Conservation (phyloP, 1,140 invertebrate genomes). For the Drosophila pachea region DNA sequence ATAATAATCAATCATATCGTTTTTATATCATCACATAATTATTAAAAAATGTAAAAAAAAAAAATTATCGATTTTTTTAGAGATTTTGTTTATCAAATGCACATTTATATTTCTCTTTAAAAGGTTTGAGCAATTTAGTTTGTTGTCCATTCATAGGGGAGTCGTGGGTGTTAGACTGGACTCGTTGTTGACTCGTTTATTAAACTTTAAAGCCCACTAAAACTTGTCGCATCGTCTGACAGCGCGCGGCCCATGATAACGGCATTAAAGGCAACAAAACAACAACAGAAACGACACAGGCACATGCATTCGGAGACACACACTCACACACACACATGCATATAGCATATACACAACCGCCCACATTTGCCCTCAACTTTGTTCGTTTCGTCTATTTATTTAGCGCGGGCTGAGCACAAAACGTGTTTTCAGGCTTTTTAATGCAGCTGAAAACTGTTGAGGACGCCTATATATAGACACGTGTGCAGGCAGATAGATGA, state of each 20-base stretch:
- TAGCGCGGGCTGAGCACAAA: slow-evolving; percentile 35
- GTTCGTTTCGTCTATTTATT: slow-evolving; percentile 48
- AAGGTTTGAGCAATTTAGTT: slow-evolving; percentile 3
- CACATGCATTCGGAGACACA: slow-evolving; percentile 14
- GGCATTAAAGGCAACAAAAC: slow-evolving; percentile 55
- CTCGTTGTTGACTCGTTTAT: slow-evolving; percentile 24
- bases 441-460: slow-evolving; percentile 51
- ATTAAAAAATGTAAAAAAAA: too few species aligned
- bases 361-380: slow-evolving; percentile 40
- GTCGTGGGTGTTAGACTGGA: slow-evolving; percentile 12
- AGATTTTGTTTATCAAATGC: neutral
- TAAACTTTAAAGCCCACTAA: slow-evolving; percentile 43
- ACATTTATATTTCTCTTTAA: neutral
- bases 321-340: slow-evolving; percentile 27
- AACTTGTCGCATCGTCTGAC: slow-evolving; percentile 36
- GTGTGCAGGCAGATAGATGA: slow-evolving; percentile 24
- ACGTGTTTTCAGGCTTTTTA: slow-evolving; percentile 57
- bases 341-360: slow-evolving; percentile 15
- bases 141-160: slow-evolving; percentile 11
- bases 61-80: neutral
- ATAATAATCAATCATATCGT: too few species aligned
- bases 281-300: slow-evolving; percentile 27
- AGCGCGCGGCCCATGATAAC: slow-evolving; percentile 39
- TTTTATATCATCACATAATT: neutral
- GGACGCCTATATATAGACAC: slow-evolving; percentile 25